These are phyloP conservation scores for Trichosurus vulpecula DNA, from an alignment of 2,797 vertebrate genomes.

Conservation along the genomic window DNA sequence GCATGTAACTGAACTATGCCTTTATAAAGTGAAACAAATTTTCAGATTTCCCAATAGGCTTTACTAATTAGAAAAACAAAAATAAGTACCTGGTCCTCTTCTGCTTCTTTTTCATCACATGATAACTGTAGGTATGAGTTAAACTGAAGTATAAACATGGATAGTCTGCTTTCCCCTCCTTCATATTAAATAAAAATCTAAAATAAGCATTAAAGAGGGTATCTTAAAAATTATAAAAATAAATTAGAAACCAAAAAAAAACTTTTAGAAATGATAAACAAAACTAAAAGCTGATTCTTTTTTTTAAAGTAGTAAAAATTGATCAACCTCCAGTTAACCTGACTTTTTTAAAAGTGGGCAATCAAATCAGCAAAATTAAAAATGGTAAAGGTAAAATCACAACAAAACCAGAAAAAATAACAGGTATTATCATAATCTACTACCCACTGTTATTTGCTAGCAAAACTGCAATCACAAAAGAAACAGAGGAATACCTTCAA, in stretches of 20 bases:
- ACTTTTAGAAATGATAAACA: background rate
- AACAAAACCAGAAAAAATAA: background rate
- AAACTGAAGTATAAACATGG: background rate
- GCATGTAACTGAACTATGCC: slow-evolving; percentile 39
- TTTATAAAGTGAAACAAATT: slow-evolving; percentile 38
- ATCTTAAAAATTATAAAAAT: background rate
- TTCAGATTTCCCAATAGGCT: slow-evolving; percentile 40
- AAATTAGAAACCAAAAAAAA: background rate
- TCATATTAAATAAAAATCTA: background rate
- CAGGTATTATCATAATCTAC: background rate
- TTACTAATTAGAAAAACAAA: background rate
- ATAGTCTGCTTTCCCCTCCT: background rate
- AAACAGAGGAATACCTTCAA: background rate
- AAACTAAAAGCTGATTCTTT: background rate
- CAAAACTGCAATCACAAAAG: background rate
- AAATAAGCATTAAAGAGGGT: background rate
- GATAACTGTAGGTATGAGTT: background rate
- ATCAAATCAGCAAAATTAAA: background rate
- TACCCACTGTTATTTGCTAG: background rate
- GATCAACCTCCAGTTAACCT: background rate
- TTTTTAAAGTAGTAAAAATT: background rate
- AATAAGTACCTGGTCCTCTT: background rate
- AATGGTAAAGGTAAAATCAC: background rate
- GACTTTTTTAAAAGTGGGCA: background rate
- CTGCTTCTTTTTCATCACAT: slow-evolving; percentile 8